Base-by-base conservation (phyloP, 2,888 invertebrate genomes). In the Coleophora flavipennella region DNA sequence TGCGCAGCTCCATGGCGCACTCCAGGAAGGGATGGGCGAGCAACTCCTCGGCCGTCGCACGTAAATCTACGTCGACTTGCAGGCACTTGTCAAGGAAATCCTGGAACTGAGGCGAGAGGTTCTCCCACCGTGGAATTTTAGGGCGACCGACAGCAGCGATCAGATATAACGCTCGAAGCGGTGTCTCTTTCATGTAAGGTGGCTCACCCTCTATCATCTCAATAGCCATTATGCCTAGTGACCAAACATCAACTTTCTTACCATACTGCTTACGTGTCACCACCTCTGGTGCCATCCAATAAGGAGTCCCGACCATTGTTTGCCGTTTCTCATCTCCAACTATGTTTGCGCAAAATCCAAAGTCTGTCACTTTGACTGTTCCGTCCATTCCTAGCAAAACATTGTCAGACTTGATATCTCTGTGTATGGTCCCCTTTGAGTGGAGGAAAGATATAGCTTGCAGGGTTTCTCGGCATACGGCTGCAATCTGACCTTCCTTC, bases 371-470 rank as follows among this genome's bases (percentile, higher is more conserved):
- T 85, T 96, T 96, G 0, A 96, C 95, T 0, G 90, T 88, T 1
- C 97, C 97, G 57, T 95, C 92, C 93, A 96, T 94, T 12, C 96
- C 97, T 2, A 98, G 86, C 2, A 98, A 86, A 10, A 98, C 93
- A 71, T 98, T 98, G 74, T 98, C 98, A n/a, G 97, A 97, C 69
- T 98, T 98, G 42, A 98, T 97, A 68, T 98, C 97, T 48, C 98
- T 88, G 68, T 97, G 97, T 52, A 97, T 96, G 31, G 96, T 96
- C 10, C 94, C 95, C 71, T 91, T 91, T 34, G 90, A 89, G 73
- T 97, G 97, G 10, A 97, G 85, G 76, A 97, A 99, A 45, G 92
- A 89, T 34, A 98, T 88, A 1, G 96, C 98, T 67, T 93, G 90
- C 3, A 98, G 65, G 0, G 84, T 85, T 76, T 98, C 97, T 14